Base-by-base conservation (phyloP, 2,797 vertebrate species). In the Acrossocheilus fasciatus region DNA sequence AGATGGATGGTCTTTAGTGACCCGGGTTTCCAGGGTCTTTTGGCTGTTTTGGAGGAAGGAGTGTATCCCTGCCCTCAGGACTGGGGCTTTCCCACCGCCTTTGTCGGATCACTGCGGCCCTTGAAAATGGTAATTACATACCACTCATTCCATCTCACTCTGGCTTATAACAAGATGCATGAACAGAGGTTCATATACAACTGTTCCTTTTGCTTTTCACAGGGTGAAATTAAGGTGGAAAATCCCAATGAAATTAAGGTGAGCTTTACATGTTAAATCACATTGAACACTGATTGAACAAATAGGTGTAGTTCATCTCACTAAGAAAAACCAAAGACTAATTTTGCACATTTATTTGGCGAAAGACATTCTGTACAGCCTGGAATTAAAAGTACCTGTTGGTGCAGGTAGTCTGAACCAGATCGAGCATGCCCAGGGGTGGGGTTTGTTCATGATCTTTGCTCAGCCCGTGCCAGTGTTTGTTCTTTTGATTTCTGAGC, bases 1-100 rank as follows among this genome's bases (percentile, higher is more conserved):
- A 99, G 98, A 81, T 99, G 98, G 98, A 90, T 99, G 70, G 94
- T 99, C 85, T 99, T 97, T 89, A 96, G 96, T 92, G 96, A 99
- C 81, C 95, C 98, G 75, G 97, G 97, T 59, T 99, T 97, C 90
- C 94, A 92, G 72, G 98, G 98, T 41, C 74, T 96, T 0, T 92
- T 98, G 43, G 96, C 95, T 52, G 95, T 99, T 88, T 90, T 99
- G 93, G 96, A 97, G 82, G 95, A 91, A 23, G 98, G 98, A 43
- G 97, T 98, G 93, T 99, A 97, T 90, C 96, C 97, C 17, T 95
- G 96, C 87, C 95, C 98, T 39, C 93, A 97, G 14, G 92, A 96
- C 91, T 99, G 98, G 98, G 96, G 97, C 18, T 98, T 97, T 83
- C 92, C 95, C 34, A 88, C 94, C 50, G 97, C 98, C 0, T 98